Conservation (phyloP, 2,113 vertebrate genomes). For the Rhinichthys klamathensis region DNA sequence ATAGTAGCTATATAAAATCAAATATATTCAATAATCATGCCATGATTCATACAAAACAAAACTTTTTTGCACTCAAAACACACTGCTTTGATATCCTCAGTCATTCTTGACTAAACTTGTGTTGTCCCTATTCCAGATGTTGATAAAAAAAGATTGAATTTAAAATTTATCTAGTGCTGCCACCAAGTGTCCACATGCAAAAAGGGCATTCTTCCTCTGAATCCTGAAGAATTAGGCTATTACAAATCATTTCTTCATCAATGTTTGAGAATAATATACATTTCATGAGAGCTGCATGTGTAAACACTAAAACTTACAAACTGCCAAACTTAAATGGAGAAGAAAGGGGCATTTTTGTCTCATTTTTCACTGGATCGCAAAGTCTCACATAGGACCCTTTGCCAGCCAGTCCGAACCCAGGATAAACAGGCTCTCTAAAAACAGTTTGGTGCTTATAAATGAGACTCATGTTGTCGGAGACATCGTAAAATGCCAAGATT, state of each 20-base stretch:
- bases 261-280: background rate
- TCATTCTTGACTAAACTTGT: background rate
- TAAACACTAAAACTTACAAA: background rate
- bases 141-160: background rate
- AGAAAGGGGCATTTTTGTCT: background rate
- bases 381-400: conserved; percentile 35
- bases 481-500: conserved; percentile 53
- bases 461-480: conserved; percentile 55
- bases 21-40: background rate
- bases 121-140: background rate
- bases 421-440: conserved; percentile 57
- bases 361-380: conserved; percentile 25
- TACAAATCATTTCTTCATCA: background rate
- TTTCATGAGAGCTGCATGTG: background rate
- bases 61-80: background rate
- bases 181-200: conserved; percentile 21
- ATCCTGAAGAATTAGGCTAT: background rate
- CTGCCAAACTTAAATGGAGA: background rate
- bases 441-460: conserved; percentile 46
- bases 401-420: conserved; percentile 54
- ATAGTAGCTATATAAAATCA: background rate
- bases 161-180: conserved; percentile 39
- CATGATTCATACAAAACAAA: background rate
- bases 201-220: background rate
- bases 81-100: background rate